Percentiles rank a stretch among this genome's conserved stretches.
Evolutionary conservation across 2,797 vertebrate species (phyloP).

Genomic region (Rhadinocentrus ornatus): DNA sequence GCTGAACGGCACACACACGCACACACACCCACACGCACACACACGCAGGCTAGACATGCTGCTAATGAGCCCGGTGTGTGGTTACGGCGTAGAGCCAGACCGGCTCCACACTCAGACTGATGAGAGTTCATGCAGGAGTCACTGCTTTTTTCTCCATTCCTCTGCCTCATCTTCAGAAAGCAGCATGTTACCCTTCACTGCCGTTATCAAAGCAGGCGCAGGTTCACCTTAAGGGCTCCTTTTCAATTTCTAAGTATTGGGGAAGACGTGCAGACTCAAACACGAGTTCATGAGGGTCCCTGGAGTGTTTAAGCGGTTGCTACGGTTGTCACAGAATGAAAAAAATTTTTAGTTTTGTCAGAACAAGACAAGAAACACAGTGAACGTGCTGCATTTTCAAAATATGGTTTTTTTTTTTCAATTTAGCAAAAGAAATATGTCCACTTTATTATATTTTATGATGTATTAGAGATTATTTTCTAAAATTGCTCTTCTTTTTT

Average conservation of each 20-base stretch:
- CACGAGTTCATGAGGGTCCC: slow-evolving; percentile 46
- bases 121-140: slow-evolving; percentile 79
- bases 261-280: slow-evolving; percentile 58
- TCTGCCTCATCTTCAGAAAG: slow-evolving; percentile 60
- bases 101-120: slow-evolving; percentile 63
- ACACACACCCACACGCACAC: slow-evolving; percentile 12
- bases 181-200: slow-evolving; percentile 51
- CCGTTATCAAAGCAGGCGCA: slow-evolving; percentile 66
- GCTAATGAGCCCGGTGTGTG: slow-evolving; percentile 77
- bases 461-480: slow-evolving; percentile 17
- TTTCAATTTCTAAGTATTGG: slow-evolving; percentile 55
- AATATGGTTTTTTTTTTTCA: slow-evolving; percentile 1
- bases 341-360: slow-evolving; percentile 26
- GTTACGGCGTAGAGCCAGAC: slow-evolving; percentile 70
- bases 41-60: slow-evolving; percentile 49
- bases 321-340: slow-evolving; percentile 53
- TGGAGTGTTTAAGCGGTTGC: slow-evolving; percentile 50
- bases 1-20: slow-evolving; percentile 35
- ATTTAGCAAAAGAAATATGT: slow-evolving; percentile 1
- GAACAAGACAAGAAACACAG: slow-evolving; percentile 24
- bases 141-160: slow-evolving; percentile 65
- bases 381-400: slow-evolving; percentile 3
- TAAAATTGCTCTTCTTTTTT: not conserved
- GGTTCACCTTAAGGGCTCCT: slow-evolving; percentile 64
- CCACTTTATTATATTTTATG: not conserved